Percentiles rank a stretch among this genome's conserved stretches.
Conservation (phyloP, 2,797 vertebrate genomes). For the Crypturellus tataupa region DNA sequence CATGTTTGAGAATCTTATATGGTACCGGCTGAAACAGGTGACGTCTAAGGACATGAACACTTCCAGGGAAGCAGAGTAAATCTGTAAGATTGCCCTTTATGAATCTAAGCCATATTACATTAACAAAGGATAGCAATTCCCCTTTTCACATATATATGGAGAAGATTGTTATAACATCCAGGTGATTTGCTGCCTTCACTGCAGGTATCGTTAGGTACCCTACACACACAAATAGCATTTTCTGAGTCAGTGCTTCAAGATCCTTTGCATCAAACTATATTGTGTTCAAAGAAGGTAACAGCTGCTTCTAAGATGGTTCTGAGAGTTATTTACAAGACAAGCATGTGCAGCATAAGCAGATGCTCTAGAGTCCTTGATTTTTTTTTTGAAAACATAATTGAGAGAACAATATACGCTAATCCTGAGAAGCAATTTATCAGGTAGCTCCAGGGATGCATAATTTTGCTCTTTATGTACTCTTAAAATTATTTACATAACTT, state of each 20-base stretch:
- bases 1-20: fast-evolving
- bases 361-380: neutral
- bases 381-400: neutral
- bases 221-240: neutral
- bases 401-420: neutral
- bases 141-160: neutral
- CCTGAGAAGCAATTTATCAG: neutral
- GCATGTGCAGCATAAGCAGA: neutral
- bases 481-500: neutral
- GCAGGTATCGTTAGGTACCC: neutral
- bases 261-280: neutral
- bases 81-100: neutral
- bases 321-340: neutral
- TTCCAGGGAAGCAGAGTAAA: neutral
- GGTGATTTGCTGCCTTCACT: neutral
- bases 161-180: neutral
- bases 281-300: neutral
- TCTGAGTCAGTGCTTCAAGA: neutral
- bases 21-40: neutral
- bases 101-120: neutral
- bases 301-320: neutral
- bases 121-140: neutral
- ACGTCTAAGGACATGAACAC: neutral
- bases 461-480: neutral
- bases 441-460: neutral